Conservation (phyloP, 2,797 vertebrate genomes). For the Pangasius macronema region DNA sequence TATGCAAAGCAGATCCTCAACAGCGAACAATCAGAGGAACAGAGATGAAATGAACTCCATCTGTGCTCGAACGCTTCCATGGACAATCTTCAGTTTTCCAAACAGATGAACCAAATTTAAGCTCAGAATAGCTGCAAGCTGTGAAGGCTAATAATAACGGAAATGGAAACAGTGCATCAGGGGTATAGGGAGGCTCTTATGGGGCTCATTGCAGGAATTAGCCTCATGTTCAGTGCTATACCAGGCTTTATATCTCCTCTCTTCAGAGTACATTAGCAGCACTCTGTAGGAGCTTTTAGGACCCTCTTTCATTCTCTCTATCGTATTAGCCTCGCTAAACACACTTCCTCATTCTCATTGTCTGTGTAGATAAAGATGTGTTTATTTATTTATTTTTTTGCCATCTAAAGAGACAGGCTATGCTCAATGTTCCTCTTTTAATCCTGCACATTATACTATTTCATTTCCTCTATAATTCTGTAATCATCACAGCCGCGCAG, state of each 20-base stretch:
- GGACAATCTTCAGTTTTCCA: constrained; percentile 19
- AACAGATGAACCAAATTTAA: constrained; percentile 13
- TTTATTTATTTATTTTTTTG: constrained; percentile 44
- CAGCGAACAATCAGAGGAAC: constrained; percentile 43
- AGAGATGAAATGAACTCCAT: constrained; percentile 27
- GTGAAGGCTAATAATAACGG: constrained; percentile 36
- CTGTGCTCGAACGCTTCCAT: constrained; percentile 31
- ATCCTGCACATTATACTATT: constrained; percentile 65
- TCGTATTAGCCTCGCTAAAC: constrained; percentile 39
- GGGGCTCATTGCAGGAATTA: constrained; percentile 34
- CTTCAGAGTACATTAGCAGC: constrained; percentile 47
- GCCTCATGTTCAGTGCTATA: constrained; percentile 19
- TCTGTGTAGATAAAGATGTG: constrained; percentile 51
- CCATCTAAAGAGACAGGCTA: constrained; percentile 52
- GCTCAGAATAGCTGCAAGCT: constrained; percentile 29
- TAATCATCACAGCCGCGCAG: constrained; percentile 57
- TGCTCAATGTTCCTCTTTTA: constrained; percentile 60
- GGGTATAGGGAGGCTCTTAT: constrained; percentile 41
- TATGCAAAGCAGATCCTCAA: constrained; percentile 45
- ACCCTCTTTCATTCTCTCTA: constrained; percentile 31
- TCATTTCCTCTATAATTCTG: constrained; percentile 70
- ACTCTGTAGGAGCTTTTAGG: constrained; percentile 52
- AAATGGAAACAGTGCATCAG: constrained; percentile 29
- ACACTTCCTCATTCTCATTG: constrained; percentile 49
- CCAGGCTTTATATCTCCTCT: constrained; percentile 36